Base-by-base conservation (phyloP, 2,797 vertebrate species). In the Chiroxiphia lanceolata region DNA sequence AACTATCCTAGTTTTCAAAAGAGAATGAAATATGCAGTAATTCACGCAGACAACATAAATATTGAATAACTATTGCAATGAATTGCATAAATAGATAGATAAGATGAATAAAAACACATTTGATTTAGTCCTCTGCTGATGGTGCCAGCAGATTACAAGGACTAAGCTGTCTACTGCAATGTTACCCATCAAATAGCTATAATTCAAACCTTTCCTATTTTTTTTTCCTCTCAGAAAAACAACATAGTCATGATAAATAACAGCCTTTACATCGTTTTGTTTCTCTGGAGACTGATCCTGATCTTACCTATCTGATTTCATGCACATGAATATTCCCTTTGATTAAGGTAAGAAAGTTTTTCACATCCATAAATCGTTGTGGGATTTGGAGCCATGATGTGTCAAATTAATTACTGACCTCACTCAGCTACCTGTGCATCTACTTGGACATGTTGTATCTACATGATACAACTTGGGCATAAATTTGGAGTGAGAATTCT, bases 51-150 rank as follows among this genome's bases (percentile, higher is more conserved):
- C 38, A 74, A 18, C 60, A 95, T 95, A 84, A 95, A 94, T 95
- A 96, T 95, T 95, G 75, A 96, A 97, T 89, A 80, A 95, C n/a
- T 20, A 31, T 88, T 88, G 89, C 77, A 86, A 33, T 48, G 77
- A 83, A 70, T 95, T 90, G 95, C 95, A 89, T 91, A 95, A 94
- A 94, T 84, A 95, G 90, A 96, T 82, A 94, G 27, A 56, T 67
- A 87, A 87, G 70, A 83, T 31, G 69, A 90, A 96, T 76, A 94
- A 95, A 89, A 96, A 2, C 38, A 56, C 26, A 54, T 84, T 89
- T 91, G 71, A 94, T 91, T 96, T 95, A 93, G 89, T 89, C 29
- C 40, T 97, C 72, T 79, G 56, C 50, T 84, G 91, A 77, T 90
- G 57, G 38, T 94, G 78, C 71, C 71, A 65, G 60, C n/a, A 76